A percentile compares a stretch with the other conserved stretches of the same genome.
Evolutionary conservation across 1,140 invertebrate genomes (phyloP).

Genomic region (Homalodisca vitripennis): DNA sequence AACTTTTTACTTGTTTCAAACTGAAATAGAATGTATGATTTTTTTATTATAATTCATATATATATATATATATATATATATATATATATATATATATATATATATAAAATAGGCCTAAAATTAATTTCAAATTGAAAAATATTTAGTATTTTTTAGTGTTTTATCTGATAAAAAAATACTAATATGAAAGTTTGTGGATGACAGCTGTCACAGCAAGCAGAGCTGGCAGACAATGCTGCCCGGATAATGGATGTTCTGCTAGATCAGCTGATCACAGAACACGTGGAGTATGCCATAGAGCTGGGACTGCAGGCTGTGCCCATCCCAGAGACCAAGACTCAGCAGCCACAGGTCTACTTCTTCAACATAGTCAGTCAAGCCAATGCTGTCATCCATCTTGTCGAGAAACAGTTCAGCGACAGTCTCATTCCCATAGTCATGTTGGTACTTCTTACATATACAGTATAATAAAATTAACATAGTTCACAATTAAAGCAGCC

Average conservation of each 20-base stretch:
- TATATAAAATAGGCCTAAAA: no score
- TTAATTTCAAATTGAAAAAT: no score
- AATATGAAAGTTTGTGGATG: constrained; percentile 38
- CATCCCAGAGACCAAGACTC: constrained; percentile 77
- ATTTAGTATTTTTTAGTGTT: no score
- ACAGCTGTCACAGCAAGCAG: constrained; percentile 76
- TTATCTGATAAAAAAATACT: constrained; percentile 19
- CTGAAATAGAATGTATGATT: no score
- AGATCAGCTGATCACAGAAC: constrained; percentile 85
- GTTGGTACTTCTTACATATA: no score
- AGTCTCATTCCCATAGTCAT: constrained; percentile 84
- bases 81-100: no score
- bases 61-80: no score
- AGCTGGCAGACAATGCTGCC: constrained; percentile 77
- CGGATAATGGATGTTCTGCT: constrained; percentile 86
- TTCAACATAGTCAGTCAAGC: constrained; percentile 92
- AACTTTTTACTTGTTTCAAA: no score
- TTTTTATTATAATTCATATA: no score
- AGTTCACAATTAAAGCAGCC: background rate
- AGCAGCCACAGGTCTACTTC: constrained; percentile 85
- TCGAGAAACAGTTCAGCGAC: constrained; percentile 94
- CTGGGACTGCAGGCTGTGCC: constrained; percentile 89
- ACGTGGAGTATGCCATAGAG: constrained; percentile 96
- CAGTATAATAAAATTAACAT: constrained; percentile 1
- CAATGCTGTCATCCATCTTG: constrained; percentile 93